Base-by-base conservation (phyloP, 2,888 invertebrate species). In the Netelia virgata region DNA sequence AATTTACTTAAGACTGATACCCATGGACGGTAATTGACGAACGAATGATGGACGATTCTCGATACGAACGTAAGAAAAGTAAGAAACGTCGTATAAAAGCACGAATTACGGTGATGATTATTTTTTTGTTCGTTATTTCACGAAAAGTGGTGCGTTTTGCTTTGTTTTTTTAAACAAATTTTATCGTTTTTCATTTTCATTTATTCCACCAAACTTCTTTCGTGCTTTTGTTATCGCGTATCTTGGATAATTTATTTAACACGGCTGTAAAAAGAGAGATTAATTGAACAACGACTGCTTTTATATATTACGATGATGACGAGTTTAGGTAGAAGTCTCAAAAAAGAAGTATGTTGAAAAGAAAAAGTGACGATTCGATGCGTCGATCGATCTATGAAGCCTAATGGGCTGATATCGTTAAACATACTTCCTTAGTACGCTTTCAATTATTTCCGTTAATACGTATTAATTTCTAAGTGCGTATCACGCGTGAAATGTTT, bases 211-310 rank as follows among this genome's bases (percentile, higher is more conserved):
- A 63, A 74, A 75, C 53, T 63, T 74, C 53, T 63, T 74, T 72
- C 63, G 76, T 82, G 72, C 64, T 59, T 36, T 80, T 63, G 23
- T 43, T 64, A 61, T 57, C 57, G 63, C 69, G 36, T 72, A 73
- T 20, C 23, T 75, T 55, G 23, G 61, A 61, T 82, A 55, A 86
- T 84, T 82, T 86, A 86, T 86, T 82, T n/a, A 16, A 72, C 50
- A 36, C 36, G 36, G 55, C 43, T 81, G 53, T 61, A 69, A 59
- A 36, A 16, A 55, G n/a, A 41, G 6, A 76, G 41, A 41, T 50
- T 74, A 11, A 36, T 57, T 61, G 55, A 57, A 53, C 43, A n/a
- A 68, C 53, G 72, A 63, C 70, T 82, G 59, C 53, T 69, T 3
- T 43, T 16, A 43, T 55, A 50, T 43, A 36, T 70, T 9, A 16